Base-by-base conservation (phyloP, 1,140 invertebrate species). In the Campodea augens region DNA sequence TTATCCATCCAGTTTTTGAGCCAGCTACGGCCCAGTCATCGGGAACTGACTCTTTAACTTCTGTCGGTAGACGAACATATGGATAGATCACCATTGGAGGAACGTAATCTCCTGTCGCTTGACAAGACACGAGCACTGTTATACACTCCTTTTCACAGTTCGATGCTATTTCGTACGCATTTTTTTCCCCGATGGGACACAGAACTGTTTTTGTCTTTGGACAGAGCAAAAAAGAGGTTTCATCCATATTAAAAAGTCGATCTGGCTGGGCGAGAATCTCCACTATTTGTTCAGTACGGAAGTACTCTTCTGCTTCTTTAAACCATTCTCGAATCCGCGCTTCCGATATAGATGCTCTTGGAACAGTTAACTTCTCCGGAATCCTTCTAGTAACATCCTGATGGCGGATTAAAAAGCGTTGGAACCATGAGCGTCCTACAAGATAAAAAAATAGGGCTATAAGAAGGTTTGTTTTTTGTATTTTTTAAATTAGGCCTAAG, bases 21-120 rank as follows among this genome's bases (percentile, higher is more conserved):
- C 23, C 2, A 12, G 27, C 43, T 15, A 44, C 37, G 37, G 18
- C 25, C 12, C 25, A 44, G n/a, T 23, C 29, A 36, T 10, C 5
- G 12, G 25, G 43, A 7, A 37, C 43, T 13, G 27, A 44, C n/a
- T 7, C 2, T 36, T 20, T 7, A 37, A 44, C 21, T 15, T 44
- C 27, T 21, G 10, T 2, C 13, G 25, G 55, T 12, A 60, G 50
- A 29, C 53, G 40, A 45, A 54, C 43, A 53, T 57, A 69, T 58
- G 52, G 49, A 47, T 55, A 64, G 55, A 57, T 61, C n/a, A 60
- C 47, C 51, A 59, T 54, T 1, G 56, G 55, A 19, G 51, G 55
- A 18, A 47, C 19, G 13, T 52, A 24, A 22, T 51, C 29, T n/a
- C 56, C 56, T 39, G 23, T 45, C 7, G 56, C 57, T 38, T 15